Conservation (phyloP, 2,888 invertebrate genomes). For the Cybosia mesomella region DNA sequence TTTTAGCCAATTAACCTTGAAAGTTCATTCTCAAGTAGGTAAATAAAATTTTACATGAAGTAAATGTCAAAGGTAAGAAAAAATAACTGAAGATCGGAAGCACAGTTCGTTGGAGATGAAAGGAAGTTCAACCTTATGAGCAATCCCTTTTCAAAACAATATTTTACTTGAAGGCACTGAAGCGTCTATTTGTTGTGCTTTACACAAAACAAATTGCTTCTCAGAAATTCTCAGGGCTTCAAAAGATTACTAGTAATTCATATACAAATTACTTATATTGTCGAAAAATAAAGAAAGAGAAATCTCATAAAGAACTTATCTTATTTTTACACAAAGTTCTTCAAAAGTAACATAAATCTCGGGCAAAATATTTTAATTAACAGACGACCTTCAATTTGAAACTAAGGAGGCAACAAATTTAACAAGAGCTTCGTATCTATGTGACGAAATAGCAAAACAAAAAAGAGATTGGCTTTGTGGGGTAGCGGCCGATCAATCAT, state of each 20-base stretch:
- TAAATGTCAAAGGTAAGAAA: slow-evolving; percentile 54
- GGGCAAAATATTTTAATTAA: neutral
- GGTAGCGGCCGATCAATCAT: slow-evolving; percentile 75
- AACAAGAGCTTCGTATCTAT: slow-evolving; percentile 28
- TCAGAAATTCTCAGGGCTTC: slow-evolving; percentile 19
- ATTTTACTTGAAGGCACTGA: slow-evolving; percentile 42
- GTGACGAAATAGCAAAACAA: slow-evolving; percentile 56
- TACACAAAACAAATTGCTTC: slow-evolving; percentile 50
- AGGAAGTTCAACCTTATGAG: slow-evolving; percentile 61
- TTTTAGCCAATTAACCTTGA: slow-evolving; percentile 34
- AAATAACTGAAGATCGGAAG: slow-evolving; percentile 42
- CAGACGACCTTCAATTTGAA: slow-evolving; percentile 43
- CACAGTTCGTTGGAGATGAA: slow-evolving; percentile 55
- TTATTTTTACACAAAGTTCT: slow-evolving; percentile 1
- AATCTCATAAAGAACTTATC: neutral
- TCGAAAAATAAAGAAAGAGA: neutral
- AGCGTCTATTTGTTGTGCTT: slow-evolving; percentile 39
- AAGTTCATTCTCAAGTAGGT: slow-evolving; percentile 29
- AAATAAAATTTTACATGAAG: slow-evolving; percentile 48
- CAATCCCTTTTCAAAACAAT: slow-evolving; percentile 53
- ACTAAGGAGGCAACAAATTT: slow-evolving; percentile 27
- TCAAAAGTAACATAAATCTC: slow-evolving; percentile 17
- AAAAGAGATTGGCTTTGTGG: slow-evolving; percentile 58
- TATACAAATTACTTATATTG: neutral
- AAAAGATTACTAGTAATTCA: slow-evolving; percentile 9